These are phyloP conservation scores for Sinosuthora webbiana DNA, from an alignment of 2,113 vertebrate species.

Conservation along the genomic window DNA sequence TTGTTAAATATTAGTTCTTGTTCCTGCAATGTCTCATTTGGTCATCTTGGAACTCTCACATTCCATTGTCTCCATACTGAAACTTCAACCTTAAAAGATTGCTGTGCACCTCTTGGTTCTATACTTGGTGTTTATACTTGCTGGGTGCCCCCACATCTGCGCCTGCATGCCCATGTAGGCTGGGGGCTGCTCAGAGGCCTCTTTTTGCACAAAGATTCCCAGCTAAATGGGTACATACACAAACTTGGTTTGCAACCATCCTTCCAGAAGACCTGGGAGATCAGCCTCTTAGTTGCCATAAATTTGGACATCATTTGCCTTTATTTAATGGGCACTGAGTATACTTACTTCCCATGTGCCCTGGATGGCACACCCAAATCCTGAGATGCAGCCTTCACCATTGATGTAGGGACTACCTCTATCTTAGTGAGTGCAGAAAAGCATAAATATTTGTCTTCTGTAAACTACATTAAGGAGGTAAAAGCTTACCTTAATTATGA, in stretches of 20 bases:
- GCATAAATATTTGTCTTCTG: not conserved
- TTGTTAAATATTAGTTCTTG: not conserved
- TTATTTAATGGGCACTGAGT: not conserved
- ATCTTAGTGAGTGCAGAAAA: not conserved
- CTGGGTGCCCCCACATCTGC: not conserved
- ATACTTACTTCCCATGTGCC: not conserved
- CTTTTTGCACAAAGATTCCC: not conserved
- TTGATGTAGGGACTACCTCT: not conserved
- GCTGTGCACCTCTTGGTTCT: not conserved
- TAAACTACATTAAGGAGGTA: not conserved
- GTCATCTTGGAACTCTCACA: not conserved
- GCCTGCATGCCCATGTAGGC: too few relatives aligned
- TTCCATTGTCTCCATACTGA: not conserved
- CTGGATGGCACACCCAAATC: not conserved
- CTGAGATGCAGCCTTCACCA: not conserved
- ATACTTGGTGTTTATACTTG: not conserved
- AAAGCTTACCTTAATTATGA: not conserved
- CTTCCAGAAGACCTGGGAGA: not conserved
- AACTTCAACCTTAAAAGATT: not conserved
- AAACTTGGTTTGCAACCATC: not conserved
- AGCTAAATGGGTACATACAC: accelerated
- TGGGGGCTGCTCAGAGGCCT: not conserved
- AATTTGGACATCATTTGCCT: not conserved
- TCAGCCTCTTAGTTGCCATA: not conserved
- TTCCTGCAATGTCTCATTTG: not conserved